These are phyloP conservation scores for Aleiodes testaceus DNA, from an alignment of 2,888 invertebrate species.

Conservation along the genomic window DNA sequence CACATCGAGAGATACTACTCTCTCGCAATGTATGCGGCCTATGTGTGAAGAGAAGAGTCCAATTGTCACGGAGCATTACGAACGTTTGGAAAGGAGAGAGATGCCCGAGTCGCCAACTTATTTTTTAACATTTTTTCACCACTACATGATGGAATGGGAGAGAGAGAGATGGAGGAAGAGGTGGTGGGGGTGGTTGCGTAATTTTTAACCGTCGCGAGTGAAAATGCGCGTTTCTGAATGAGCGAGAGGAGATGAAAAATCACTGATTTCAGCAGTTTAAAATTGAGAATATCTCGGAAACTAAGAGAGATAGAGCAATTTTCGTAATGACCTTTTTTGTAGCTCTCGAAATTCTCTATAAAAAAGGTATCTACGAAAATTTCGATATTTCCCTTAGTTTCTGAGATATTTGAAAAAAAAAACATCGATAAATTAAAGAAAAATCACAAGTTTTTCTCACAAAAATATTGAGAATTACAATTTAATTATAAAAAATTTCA, in stretches of 20 bases:
- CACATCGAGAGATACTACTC: slow-evolving; percentile 33
- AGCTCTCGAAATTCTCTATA: too few species aligned
- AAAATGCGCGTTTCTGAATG: slow-evolving; percentile 12
- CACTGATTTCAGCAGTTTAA: neutral
- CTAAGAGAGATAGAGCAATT: too few species aligned
- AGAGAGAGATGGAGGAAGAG: slow-evolving; percentile 25
- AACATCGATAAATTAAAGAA: too few species aligned
- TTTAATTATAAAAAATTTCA: neutral
- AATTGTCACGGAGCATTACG: slow-evolving; percentile 26
- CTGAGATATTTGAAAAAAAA: too few species aligned
- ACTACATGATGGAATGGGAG: neutral
- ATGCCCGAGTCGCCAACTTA: neutral
- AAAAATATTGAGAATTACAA: too few species aligned
- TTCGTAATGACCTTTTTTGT: too few species aligned
- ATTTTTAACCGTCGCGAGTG: slow-evolving; percentile 60
- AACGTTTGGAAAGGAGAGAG: neutral
- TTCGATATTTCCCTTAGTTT: too few species aligned
- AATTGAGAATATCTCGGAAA: neutral
- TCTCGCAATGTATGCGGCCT: slow-evolving; percentile 13
- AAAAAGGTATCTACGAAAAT: too few species aligned
- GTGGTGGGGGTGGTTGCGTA: slow-evolving; percentile 53
- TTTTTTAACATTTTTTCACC: neutral
- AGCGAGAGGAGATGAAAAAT: slow-evolving; percentile 19
- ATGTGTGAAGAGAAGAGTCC: slow-evolving; percentile 23
- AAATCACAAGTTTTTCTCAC: too few species aligned